A percentile compares a stretch with the other conserved stretches of the same genome.
phyloP scores from a whole-genome alignment of 2,113 vertebrate species.

The Campylomormyrus numenius region DNA sequence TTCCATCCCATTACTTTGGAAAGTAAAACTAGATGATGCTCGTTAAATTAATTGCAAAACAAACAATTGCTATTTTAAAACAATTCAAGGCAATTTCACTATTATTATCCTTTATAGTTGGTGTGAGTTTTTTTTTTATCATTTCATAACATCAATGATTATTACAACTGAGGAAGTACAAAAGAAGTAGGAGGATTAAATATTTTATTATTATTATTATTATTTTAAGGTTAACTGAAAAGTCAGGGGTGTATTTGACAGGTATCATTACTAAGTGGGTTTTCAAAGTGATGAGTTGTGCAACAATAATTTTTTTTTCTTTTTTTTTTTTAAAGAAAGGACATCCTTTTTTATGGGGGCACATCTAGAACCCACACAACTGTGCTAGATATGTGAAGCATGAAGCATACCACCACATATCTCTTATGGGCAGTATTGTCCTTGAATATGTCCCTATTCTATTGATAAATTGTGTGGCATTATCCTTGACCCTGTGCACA shows the following conservation, averaged over 20 bases:
- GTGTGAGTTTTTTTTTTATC: neutral
- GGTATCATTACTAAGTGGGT: neutral
- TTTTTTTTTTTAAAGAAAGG: neutral
- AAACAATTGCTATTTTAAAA: neutral
- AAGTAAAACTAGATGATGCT: neutral
- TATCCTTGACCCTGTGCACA: neutral
- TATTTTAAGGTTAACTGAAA: neutral
- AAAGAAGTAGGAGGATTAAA: neutral
- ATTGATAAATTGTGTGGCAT: neutral
- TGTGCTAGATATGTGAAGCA: neutral
- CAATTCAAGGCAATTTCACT: neutral
- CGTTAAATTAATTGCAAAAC: neutral
- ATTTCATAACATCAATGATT: neutral
- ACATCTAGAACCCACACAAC: neutral
- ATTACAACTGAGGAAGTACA: neutral
- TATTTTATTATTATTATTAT: neutral
- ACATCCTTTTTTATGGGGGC: neutral
- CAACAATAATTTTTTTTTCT: neutral
- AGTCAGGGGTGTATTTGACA: neutral
- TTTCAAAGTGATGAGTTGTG: neutral
- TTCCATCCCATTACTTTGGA: neutral
- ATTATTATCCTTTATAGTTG: neutral
- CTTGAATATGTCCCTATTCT: neutral
- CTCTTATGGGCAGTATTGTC: neutral
- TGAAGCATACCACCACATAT: neutral